These are phyloP conservation scores for Malthinus flaveolus DNA, from an alignment of 2,888 invertebrate genomes.

Conservation along the genomic window DNA sequence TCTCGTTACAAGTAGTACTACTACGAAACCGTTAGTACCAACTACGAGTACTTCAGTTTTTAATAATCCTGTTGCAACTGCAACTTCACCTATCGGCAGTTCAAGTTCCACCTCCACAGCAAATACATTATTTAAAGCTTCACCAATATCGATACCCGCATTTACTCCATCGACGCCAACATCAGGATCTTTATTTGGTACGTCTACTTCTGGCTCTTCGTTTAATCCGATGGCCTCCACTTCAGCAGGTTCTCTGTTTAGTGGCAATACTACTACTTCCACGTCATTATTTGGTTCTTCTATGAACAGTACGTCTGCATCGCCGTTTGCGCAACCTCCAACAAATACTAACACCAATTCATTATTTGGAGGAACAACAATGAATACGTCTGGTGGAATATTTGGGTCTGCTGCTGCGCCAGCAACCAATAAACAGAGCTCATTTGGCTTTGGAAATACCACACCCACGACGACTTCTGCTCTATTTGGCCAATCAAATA, in stretches of 20 bases:
- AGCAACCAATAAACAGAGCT: neutral
- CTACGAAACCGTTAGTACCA: neutral
- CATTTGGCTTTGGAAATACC: neutral
- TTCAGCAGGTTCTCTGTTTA: conserved; percentile 11
- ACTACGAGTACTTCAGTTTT: conserved; percentile 15
- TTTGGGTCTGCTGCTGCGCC: neutral
- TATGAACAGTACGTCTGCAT: conserved; percentile 2
- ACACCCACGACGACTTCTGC: neutral
- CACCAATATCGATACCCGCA: too few species aligned
- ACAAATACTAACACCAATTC: conserved; percentile 36
- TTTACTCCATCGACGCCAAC: neutral
- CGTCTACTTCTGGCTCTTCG: conserved; percentile 20
- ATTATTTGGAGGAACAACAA: too few species aligned
- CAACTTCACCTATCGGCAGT: neutral
- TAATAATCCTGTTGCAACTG: conserved; percentile 9
- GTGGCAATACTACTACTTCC: conserved; percentile 2
- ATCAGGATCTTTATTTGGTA: conserved; percentile 27
- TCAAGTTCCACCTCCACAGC: too few species aligned
- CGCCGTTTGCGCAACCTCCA: conserved; percentile 20
- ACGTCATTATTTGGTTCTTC: conserved; percentile 15
- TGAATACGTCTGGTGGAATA: conserved; percentile 26
- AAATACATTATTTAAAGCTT: too few species aligned
- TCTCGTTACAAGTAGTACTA: neutral
- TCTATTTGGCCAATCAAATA: neutral
- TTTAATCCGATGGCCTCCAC: neutral